A percentile compares a stretch with the other conserved stretches of the same genome.
phyloP scores from a whole-genome alignment of 1,140 invertebrate species.

The Leptinotarsa undecemlineata region DNA sequence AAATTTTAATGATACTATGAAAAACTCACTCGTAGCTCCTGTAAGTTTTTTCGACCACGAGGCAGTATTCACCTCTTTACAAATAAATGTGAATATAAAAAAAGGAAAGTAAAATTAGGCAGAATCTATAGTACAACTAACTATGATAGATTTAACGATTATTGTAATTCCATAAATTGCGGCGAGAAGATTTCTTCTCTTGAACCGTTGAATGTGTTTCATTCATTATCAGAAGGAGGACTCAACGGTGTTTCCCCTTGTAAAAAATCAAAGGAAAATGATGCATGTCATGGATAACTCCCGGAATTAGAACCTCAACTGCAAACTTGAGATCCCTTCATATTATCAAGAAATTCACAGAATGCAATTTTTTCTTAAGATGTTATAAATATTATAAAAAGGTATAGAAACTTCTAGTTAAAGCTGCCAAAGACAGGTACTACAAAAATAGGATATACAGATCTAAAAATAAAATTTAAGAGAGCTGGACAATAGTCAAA shows the following conservation, averaged over 20 bases:
- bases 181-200: not conserved
- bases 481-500: no score
- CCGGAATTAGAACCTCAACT: not conserved
- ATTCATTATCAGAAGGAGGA: not conserved
- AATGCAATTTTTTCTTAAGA: not conserved
- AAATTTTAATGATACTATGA: not conserved
- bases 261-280: not conserved
- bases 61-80: not conserved
- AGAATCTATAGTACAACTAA: not conserved
- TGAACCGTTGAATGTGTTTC: not conserved
- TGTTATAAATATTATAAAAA: not conserved
- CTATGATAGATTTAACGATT: not conserved
- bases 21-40: not conserved
- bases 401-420: not conserved
- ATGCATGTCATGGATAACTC: not conserved
- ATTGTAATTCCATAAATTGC: not conserved
- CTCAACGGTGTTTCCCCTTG: not conserved
- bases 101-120: not conserved
- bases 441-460: not conserved
- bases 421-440: not conserved
- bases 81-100: not conserved
- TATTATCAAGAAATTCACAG: not conserved
- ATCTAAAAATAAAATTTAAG: no score
- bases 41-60: not conserved
- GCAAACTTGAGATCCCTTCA: not conserved